Percentiles rank a stretch among this genome's conserved stretches.
Evolutionary conservation across 2,888 invertebrate species (phyloP).

Genomic region (Octonoba sinensis): DNA sequence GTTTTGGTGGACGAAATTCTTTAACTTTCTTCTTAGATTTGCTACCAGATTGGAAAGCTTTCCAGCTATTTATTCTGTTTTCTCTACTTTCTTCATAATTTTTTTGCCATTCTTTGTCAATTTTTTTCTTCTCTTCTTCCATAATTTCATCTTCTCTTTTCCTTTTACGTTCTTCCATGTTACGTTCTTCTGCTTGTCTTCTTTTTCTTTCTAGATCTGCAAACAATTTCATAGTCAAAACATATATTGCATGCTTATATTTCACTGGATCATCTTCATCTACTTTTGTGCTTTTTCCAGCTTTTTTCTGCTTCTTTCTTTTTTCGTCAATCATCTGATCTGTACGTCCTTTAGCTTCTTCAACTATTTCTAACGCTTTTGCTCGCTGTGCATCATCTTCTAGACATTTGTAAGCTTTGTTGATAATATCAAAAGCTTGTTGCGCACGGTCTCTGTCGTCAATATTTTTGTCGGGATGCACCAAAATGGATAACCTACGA

Average conservation of each 20-base stretch:
- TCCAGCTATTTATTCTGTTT: slow-evolving; percentile 92
- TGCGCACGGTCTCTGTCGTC: slow-evolving; percentile 96
- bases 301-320: slow-evolving; percentile 88
- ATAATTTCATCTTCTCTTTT: slow-evolving; percentile 94
- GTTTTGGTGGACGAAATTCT: slow-evolving; percentile 90
- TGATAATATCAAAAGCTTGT: slow-evolving; percentile 80
- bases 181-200: slow-evolving; percentile 87
- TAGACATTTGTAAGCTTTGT: slow-evolving; percentile 93
- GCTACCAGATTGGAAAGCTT: slow-evolving; percentile 85
- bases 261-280: slow-evolving; percentile 79
- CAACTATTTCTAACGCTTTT: slow-evolving; percentile 94
- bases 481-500: slow-evolving; percentile 93
- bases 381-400: slow-evolving; percentile 94
- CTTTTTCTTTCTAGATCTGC: slow-evolving; percentile 96
- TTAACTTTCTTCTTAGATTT: slow-evolving; percentile 84
- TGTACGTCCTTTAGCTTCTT: slow-evolving; percentile 94
- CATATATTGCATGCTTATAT: slow-evolving; percentile 90
- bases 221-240: slow-evolving; percentile 97
- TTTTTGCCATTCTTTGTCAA: slow-evolving; percentile 97
- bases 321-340: slow-evolving; percentile 95
- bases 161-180: slow-evolving; percentile 92
- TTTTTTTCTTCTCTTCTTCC: slow-evolving; percentile 88
- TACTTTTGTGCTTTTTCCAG: slow-evolving; percentile 80
- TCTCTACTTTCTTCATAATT: slow-evolving; percentile 98
- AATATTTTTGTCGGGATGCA: slow-evolving; percentile 99